Evolutionary conservation across 1,140 invertebrate species (phyloP), one percentile per base, ranked within the genome.

Genomic region (Dinoponera quadriceps): DNA sequence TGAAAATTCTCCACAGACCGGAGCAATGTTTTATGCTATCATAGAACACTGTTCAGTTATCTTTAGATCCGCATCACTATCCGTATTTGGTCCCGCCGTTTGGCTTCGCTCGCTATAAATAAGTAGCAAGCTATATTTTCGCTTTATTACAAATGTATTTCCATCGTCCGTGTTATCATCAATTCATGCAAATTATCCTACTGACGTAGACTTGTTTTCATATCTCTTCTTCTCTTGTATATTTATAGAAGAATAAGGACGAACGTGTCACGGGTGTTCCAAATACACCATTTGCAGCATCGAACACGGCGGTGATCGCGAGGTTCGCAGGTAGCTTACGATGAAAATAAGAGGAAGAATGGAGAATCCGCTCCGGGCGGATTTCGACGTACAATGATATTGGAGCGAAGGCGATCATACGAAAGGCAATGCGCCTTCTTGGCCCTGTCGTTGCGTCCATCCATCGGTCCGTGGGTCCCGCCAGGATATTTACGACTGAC

Each of bases 401-500:
- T 33, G 77, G 66, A 73, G 78, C 72, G 68, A 81, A 62, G 69
- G 78, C 72, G 68, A 81, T 68, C 85, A 82, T 81, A 84, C 78
- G 86, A 75, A 84, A 63, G 65, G 65, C 51, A 85, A 60, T 29
- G 20, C 60, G 20, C 60, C 71, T 83, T 44, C 54, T 83, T 74
- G 74, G 82, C 20, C 38, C 27, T 55, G 73, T 83, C 62, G 55
- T 48, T 66, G 69, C 83, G 85, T 88, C 82, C 80, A 83, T 90
- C 87, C 90, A 88, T 91, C 90, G 78, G 84, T 90, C 88, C 86
- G 77, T 88, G 85, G 72, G 74, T 84, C 89, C 85, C 85, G 82
- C 85, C 80, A 82, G 90, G 90, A 94, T 94, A 94, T 94, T 94
- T 94, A 94, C 93, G 93, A 94, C 92, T 94, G 93, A 93, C 93